A percentile compares a stretch with the other conserved stretches of the same genome.
These are phyloP conservation scores for Hippocampus zosterae DNA, from an alignment of 2,113 vertebrate species.

Conservation along the genomic window DNA sequence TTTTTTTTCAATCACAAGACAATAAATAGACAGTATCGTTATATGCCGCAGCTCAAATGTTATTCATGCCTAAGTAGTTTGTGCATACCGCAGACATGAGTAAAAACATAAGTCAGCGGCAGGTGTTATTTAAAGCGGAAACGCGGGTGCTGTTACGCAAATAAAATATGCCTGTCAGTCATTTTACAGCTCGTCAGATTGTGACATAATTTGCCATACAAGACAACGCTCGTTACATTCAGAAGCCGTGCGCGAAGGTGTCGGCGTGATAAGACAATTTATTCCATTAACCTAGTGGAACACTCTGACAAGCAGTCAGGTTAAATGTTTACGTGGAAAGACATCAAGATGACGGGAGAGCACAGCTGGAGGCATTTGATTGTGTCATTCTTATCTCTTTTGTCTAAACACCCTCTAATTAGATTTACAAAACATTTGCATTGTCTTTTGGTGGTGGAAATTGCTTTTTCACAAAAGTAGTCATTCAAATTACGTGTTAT, in stretches of 20 bases:
- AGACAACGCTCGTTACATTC: conserved; percentile 28
- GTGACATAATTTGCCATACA: conserved; percentile 36
- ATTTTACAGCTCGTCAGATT: conserved; percentile 29
- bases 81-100: not conserved
- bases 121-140: not conserved
- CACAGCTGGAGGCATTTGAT: conserved; percentile 32
- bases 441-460: not conserved
- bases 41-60: too few species aligned
- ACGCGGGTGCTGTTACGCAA: conserved; percentile 8
- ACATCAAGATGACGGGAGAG: conserved; percentile 41
- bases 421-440: conserved; percentile 7
- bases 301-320: conserved; percentile 41
- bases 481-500: not conserved
- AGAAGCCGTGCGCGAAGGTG: conserved; percentile 33
- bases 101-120: too few species aligned
- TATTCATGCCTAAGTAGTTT: too few species aligned
- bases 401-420: conserved; percentile 20
- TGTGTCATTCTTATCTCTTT: conserved; percentile 21
- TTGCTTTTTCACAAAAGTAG: not conserved
- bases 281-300: conserved; percentile 51
- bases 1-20: too few species aligned
- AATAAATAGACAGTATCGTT: too few species aligned
- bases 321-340: conserved; percentile 33
- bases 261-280: conserved; percentile 38
- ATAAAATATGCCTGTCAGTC: conserved; percentile 6